Base-by-base conservation (phyloP, 1,140 invertebrate species). In the Drosophila triauraria region DNA sequence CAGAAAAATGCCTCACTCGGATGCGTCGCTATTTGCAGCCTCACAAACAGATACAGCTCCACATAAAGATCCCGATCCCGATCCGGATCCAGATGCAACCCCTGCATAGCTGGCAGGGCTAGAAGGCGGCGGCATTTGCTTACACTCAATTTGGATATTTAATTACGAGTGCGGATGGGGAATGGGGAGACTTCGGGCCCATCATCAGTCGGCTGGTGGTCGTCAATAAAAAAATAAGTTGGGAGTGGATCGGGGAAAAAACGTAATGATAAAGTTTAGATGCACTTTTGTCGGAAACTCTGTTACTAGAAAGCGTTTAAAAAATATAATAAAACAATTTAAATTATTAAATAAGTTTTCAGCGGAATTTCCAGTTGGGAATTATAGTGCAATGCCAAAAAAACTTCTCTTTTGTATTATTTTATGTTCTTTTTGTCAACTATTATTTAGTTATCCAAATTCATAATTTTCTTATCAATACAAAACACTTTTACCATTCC, bases 1-100 rank as follows among this genome's bases (percentile, higher is more conserved):
- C 84, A 77, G 51, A 76, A 86, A 54, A 87, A 87, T 86, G 83
- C 83, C 83, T 67, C 83, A 86, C 76, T 74, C 69, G 83, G 79
- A 35, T 83, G 80, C 80, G 56, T 78, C 48, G 79, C 83, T 86
- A 86, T 86, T 86, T 86, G 60, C 51, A 78, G 63, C 75, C 53
- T 50, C 62, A 54, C 69, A 71, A 71, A 72, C 61, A 67, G 67
- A 70, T 67, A 69, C 69, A 59, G 23, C 64, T 47, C n/a, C 67
- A 30, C 44, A 58, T 40, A 48, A 50, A 70, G 65, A 59, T 57
- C 65, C 23, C 44, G 64, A 68, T 54, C 48, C 30, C 17, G 32
- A 56, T 57, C 51, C 51, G 17, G 35, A 68, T 23, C 43, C 43
- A 80, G 84, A 69, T 77, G 51, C 84, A 87, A 87, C 83, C 83